Percentiles rank a stretch among this genome's conserved stretches.
Evolutionary conservation across 2,888 invertebrate genomes (phyloP).

Genomic region (Auanema sp.): DNA sequence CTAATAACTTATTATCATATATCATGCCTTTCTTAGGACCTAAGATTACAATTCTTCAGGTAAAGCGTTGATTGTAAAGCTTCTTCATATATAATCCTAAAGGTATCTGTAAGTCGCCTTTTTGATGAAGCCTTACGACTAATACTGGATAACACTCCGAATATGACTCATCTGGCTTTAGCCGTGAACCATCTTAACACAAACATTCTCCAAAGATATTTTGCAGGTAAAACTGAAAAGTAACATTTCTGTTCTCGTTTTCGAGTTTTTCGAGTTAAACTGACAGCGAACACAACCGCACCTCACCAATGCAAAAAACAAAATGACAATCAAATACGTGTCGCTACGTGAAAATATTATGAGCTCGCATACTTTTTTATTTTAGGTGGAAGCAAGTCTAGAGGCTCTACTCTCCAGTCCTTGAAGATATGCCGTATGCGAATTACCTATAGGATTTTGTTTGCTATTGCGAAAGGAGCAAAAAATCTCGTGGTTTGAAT

Average conservation of each 20-base stretch:
- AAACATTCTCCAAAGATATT: slow-evolving; percentile 47
- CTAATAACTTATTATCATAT: slow-evolving; percentile 49
- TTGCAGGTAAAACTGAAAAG: slow-evolving; percentile 32
- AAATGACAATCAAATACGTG: not conserved
- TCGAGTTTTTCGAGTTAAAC: slow-evolving; percentile 4
- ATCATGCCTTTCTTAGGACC: slow-evolving; percentile 50
- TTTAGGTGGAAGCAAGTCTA: slow-evolving; percentile 39
- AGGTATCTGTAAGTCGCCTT: slow-evolving; percentile 50
- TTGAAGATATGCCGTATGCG: slow-evolving; percentile 54
- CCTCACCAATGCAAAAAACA: not conserved
- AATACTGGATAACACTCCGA: slow-evolving; percentile 48
- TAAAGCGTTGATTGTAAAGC: too few relatives aligned
- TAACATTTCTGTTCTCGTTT: not conserved
- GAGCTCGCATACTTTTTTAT: too few relatives aligned
- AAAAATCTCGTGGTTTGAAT: slow-evolving; percentile 24
- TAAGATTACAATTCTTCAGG: slow-evolving; percentile 54
- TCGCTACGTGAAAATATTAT: not conserved
- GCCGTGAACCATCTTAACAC: slow-evolving; percentile 55
- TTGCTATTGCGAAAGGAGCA: slow-evolving; percentile 61
- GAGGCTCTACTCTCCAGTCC: slow-evolving; percentile 38
- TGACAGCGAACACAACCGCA: not conserved
- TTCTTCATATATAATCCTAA: not conserved
- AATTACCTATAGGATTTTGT: slow-evolving; percentile 58
- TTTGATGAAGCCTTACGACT: slow-evolving; percentile 49
- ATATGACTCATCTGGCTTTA: slow-evolving; percentile 52